Conservation (phyloP, 2,113 vertebrate genomes). For the Gobius niger region DNA sequence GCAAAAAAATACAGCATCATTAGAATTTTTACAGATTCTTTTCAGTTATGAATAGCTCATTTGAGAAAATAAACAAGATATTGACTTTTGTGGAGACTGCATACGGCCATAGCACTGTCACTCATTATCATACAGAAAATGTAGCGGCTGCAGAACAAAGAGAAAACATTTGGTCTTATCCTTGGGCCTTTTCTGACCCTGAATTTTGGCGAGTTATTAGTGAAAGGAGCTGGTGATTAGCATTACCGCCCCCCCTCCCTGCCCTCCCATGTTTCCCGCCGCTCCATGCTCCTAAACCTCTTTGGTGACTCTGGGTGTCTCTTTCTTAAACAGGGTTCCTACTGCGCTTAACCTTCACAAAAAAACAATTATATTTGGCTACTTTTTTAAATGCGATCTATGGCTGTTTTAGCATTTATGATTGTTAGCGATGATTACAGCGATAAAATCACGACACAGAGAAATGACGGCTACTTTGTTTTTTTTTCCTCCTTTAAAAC, state of each 20-base stretch:
- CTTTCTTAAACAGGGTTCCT: slow-evolving; percentile 58
- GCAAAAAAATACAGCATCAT: no score
- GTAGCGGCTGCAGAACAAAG: not conserved
- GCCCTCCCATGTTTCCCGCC: slow-evolving; percentile 12
- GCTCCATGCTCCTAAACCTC: slow-evolving; percentile 45
- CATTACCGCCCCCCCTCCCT: not conserved
- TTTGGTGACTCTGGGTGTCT: slow-evolving; percentile 55
- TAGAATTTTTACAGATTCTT: no score
- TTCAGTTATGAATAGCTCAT: no score
- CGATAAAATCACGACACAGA: slow-evolving; percentile 32
- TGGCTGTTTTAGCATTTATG: not conserved
- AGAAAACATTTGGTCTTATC: not conserved
- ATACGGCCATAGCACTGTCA: no score
- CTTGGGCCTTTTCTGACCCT: not conserved
- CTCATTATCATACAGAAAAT: not conserved
- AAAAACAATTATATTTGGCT: slow-evolving; percentile 1
- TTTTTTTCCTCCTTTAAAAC: not conserved
- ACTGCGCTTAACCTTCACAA: slow-evolving; percentile 26
- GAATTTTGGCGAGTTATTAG: slow-evolving; percentile 43
- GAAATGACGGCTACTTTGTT: slow-evolving; percentile 25
- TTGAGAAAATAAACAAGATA: no score
- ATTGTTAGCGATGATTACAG: slow-evolving; percentile 15
- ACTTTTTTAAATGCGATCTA: slow-evolving; percentile 5
- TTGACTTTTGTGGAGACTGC: no score
- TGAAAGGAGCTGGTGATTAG: slow-evolving; percentile 27